These are phyloP conservation scores for Crotalus helleri DNA, from an alignment of 2,113 vertebrate species.

Conservation along the genomic window DNA sequence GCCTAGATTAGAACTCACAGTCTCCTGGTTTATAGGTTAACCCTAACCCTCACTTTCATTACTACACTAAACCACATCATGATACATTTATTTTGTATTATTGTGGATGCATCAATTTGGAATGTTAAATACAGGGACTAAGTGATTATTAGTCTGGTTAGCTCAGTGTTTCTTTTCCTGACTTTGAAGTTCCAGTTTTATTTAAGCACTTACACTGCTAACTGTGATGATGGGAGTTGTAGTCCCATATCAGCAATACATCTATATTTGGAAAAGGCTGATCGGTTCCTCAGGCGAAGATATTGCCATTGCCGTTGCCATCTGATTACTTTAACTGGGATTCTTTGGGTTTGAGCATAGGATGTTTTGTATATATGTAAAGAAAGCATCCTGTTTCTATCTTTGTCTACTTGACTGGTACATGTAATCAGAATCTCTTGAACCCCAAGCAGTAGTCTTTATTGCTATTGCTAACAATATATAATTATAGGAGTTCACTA, in stretches of 20 bases:
- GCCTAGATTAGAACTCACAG: neutral
- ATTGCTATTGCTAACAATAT: neutral
- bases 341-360: neutral
- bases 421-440: neutral
- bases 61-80: neutral
- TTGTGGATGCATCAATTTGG: neutral
- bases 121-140: neutral
- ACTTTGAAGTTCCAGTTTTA: neutral
- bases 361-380: neutral
- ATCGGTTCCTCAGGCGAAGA: neutral
- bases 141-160: neutral
- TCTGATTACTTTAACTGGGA: neutral
- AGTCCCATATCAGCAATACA: neutral
- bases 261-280: neutral
- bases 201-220: neutral
- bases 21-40: neutral
- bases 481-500: neutral
- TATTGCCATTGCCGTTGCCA: neutral
- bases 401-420: neutral
- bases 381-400: neutral
- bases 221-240: neutral
- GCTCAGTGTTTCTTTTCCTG: neutral
- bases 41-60: neutral
- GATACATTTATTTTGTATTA: neutral
- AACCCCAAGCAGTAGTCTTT: neutral